These are phyloP conservation scores for Artemia sinica DNA, from an alignment of 2,888 invertebrate genomes.

Conservation along the genomic window DNA sequence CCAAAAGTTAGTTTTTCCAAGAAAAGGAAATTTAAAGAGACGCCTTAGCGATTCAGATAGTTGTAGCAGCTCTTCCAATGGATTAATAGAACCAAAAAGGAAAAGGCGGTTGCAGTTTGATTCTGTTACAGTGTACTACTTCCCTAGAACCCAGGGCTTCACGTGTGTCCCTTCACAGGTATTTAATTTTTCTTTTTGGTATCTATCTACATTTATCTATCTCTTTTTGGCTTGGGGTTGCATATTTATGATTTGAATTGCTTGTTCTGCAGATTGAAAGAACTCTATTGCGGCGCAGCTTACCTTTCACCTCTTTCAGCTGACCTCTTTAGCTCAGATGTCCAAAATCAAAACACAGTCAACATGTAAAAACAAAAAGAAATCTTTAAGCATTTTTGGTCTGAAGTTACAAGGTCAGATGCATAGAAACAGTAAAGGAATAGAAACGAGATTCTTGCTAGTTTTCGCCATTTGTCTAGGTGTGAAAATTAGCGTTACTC, in stretches of 20 bases:
- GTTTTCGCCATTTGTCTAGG: too few relatives aligned
- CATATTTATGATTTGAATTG: background rate
- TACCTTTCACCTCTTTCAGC: too few relatives aligned
- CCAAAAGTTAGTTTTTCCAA: background rate
- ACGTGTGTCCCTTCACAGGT: constrained; percentile 64
- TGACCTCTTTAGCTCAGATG: too few relatives aligned
- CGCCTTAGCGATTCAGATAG: background rate
- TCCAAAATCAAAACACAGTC: too few relatives aligned
- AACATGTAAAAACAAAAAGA: background rate
- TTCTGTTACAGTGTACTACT: constrained; percentile 83
- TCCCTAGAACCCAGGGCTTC: constrained; percentile 78
- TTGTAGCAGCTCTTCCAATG: constrained; percentile 1
- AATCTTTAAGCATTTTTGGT: background rate
- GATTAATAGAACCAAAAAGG: background rate
- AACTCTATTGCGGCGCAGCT: too few relatives aligned
- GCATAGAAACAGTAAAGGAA: background rate
- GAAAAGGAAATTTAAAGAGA: background rate
- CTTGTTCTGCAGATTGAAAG: background rate
- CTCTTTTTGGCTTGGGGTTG: too few relatives aligned
- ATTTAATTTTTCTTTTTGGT: constrained; percentile 20
- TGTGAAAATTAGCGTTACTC: too few relatives aligned
- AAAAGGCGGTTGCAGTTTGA: constrained; percentile 73
- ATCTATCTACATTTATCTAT: background rate
- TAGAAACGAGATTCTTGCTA: background rate
- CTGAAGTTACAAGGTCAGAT: background rate